Evolutionary conservation across 2,113 vertebrate genomes (phyloP).

Genomic region (Vulpes lagopus): DNA sequence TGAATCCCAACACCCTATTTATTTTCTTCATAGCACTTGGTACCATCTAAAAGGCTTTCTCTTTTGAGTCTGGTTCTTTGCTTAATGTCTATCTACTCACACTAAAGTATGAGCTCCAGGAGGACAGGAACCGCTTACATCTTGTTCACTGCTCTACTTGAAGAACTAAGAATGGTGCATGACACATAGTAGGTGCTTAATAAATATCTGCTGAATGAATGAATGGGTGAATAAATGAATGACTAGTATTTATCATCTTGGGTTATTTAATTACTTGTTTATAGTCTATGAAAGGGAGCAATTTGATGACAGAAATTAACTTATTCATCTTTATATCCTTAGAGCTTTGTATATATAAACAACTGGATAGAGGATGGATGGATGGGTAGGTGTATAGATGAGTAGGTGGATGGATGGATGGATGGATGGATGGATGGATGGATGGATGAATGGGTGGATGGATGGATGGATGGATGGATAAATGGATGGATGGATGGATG

Average conservation of each 20-base stretch:
- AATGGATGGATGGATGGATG: neutral
- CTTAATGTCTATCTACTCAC: neutral
- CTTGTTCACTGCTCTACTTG: neutral
- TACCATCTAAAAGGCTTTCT: neutral
- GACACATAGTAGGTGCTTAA: neutral
- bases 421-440: rapidly evolving
- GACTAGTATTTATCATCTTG: neutral
- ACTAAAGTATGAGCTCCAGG: neutral
- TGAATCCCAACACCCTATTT: neutral
- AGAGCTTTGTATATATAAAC: neutral
- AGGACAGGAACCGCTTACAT: neutral
- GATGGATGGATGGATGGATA: neutral
- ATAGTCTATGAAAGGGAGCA: neutral
- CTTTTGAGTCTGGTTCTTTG: neutral
- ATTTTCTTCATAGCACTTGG: neutral
- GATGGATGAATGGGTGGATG: rapidly evolving
- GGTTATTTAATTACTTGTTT: neutral
- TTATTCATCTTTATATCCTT: neutral
- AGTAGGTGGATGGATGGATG: too few relatives aligned
- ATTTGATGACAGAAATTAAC: neutral
- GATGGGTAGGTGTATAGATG: too few relatives aligned
- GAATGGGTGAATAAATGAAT: neutral
- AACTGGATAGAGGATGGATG: neutral
- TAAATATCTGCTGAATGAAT: neutral
- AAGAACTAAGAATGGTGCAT: neutral